Percentiles rank a stretch among this genome's conserved stretches.
Evolutionary conservation across 2,113 vertebrate genomes (phyloP).

Genomic region (Nasalis larvatus): DNA sequence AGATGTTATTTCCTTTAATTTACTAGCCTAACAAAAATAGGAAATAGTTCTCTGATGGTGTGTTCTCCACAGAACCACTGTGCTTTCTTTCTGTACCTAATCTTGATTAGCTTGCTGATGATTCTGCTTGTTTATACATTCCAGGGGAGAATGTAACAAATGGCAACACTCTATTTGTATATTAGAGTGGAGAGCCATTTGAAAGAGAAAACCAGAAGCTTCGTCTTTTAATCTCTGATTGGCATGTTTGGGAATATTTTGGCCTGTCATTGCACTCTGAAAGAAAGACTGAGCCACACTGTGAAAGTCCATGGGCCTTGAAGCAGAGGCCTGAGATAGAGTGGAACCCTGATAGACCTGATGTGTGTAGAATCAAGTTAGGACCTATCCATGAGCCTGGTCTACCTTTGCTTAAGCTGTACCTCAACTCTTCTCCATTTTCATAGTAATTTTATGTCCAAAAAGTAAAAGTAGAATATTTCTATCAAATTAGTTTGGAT

Average conservation of each 20-base stretch:
- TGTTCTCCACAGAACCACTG: neutral
- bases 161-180: neutral
- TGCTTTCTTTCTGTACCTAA: neutral
- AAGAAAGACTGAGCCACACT: neutral
- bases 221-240: neutral
- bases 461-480: neutral
- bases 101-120: neutral
- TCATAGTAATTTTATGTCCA: neutral
- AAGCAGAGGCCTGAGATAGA: accelerated
- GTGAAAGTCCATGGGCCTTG: neutral
- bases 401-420: neutral
- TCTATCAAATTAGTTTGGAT: neutral
- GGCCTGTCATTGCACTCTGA: neutral
- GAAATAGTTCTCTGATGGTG: neutral
- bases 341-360: no score
- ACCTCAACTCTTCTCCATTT: neutral
- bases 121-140: neutral
- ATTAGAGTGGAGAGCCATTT: neutral
- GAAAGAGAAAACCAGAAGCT: neutral
- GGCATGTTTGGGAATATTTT: neutral
- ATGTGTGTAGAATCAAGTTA: accelerated
- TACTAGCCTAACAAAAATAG: constrained; percentile 31
- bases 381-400: accelerated
- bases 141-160: neutral
- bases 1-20: constrained; percentile 12